phyloP scores from a whole-genome alignment of 1,140 invertebrate genomes.

The Leptinotarsa lineolata region DNA sequence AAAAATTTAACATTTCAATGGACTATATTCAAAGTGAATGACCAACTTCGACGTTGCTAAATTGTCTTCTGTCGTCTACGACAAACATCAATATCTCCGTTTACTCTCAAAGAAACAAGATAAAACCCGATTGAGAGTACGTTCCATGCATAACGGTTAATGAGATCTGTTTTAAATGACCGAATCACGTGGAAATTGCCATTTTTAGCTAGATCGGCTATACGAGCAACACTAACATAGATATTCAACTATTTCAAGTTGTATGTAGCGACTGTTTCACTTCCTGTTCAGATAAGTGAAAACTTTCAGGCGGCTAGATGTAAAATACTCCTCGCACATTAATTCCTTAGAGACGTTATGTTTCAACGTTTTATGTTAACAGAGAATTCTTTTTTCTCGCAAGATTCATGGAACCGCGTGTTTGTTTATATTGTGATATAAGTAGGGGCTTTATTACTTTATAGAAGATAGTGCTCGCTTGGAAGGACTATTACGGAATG shows the following conservation, averaged over 20 bases:
- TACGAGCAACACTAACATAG: conserved; percentile 5
- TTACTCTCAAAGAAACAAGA: no score
- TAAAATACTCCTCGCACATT: background rate
- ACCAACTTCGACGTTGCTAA: no score
- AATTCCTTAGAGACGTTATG: background rate
- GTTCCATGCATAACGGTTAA: background rate
- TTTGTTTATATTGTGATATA: conserved; percentile 7
- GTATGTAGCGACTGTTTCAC: conserved; percentile 7
- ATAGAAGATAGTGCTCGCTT: background rate
- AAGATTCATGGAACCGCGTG: background rate
- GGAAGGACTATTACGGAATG: background rate
- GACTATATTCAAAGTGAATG: no score
- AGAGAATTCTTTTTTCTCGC: background rate
- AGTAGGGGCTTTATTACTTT: background rate
- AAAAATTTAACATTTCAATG: no score
- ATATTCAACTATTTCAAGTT: conserved; percentile 9
- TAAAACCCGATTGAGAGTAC: background rate
- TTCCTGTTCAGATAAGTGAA: conserved; percentile 8
- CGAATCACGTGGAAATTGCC: background rate
- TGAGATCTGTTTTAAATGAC: conserved; percentile 6
- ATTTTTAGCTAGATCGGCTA: background rate
- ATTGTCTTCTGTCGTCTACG: no score
- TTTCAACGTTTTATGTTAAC: conserved; percentile 6
- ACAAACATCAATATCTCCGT: no score
- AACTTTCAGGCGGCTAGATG: conserved; percentile 7